Conservation (phyloP, 2,888 invertebrate genomes). For the Hypena proboscidalis region DNA sequence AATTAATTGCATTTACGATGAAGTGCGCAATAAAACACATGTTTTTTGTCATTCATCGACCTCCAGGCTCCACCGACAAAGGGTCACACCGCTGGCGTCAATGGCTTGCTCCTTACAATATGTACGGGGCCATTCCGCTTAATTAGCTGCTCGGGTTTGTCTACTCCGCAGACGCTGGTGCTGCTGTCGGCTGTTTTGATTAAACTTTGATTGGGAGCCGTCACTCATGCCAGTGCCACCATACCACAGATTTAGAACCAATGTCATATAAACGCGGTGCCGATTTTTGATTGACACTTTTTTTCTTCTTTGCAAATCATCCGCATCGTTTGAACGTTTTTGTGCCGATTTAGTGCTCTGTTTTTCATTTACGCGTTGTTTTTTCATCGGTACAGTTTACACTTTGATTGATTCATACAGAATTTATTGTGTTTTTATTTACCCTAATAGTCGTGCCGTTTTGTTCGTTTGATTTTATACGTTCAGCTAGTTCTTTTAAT, state of each 20-base stretch:
- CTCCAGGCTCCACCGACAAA: conserved; percentile 18
- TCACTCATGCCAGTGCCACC: too few relatives aligned
- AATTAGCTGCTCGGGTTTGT: conserved; percentile 73
- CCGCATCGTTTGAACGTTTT: conserved; percentile 13
- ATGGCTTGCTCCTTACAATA: conserved; percentile 48
- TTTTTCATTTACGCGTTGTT: not conserved
- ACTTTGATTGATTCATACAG: too few relatives aligned
- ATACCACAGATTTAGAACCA: conserved; percentile 56
- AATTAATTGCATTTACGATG: not conserved
- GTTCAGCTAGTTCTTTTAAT: too few relatives aligned
- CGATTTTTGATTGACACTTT: conserved; percentile 39
- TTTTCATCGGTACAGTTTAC: too few relatives aligned
- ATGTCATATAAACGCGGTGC: conserved; percentile 53
- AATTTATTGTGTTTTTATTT: too few relatives aligned
- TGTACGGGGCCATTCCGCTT: conserved; percentile 70
- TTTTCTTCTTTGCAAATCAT: conserved; percentile 23
- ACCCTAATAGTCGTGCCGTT: too few relatives aligned
- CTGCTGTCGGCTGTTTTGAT: conserved; percentile 75
- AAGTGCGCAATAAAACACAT: conserved; percentile 6
- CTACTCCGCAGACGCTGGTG: conserved; percentile 63
- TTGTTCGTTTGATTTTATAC: too few relatives aligned
- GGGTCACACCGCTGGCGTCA: conserved; percentile 47
- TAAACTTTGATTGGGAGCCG: conserved; percentile 79
- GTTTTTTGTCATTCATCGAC: conserved; percentile 30
- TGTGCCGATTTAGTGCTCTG: conserved; percentile 3